These are phyloP conservation scores for Automeris io DNA, from an alignment of 2,888 invertebrate genomes.

Conservation along the genomic window DNA sequence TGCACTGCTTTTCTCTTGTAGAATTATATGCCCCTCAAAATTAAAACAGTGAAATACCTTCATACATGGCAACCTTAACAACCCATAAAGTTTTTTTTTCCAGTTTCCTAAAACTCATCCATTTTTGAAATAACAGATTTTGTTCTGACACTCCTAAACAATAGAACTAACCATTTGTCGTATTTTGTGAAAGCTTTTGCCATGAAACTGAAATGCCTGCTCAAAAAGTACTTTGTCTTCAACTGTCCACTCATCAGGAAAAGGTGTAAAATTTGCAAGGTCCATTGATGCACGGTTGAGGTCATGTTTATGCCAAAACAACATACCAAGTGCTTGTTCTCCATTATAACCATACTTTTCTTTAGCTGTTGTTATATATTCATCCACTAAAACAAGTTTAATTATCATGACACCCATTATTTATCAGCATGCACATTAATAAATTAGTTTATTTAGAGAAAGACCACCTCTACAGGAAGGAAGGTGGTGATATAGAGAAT, in stretches of 20 bases:
- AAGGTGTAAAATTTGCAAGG: slow-evolving; percentile 97
- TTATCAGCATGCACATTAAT: slow-evolving; percentile 1
- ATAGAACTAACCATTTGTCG: slow-evolving; percentile 96
- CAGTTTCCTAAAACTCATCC: no score
- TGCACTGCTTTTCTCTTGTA: no score
- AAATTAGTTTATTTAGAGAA: no score
- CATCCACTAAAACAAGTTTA: slow-evolving; percentile 85
- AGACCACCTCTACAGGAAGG: no score
- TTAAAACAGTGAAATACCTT: no score
- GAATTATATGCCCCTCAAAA: no score
- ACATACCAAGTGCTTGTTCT: slow-evolving; percentile 97
- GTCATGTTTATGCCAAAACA: slow-evolving; percentile 99
- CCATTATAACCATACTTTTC: slow-evolving; percentile 98
- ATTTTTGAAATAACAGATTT: no score
- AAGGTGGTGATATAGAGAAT: no score
- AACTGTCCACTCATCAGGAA: slow-evolving; percentile 98
- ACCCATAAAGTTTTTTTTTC: no score
- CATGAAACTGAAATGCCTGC: slow-evolving; percentile 98
- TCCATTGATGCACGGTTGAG: slow-evolving; percentile 94
- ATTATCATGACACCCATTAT: slow-evolving; percentile 1
- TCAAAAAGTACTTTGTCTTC: slow-evolving; percentile 99
- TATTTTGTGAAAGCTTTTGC: slow-evolving; percentile 98
- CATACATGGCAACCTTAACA: no score
- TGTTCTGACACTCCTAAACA: slow-evolving; percentile 1
- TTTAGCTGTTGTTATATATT: slow-evolving; percentile 94